These are phyloP conservation scores for Physeter macrocephalus DNA, from an alignment of 2,113 vertebrate species.

Conservation along the genomic window DNA sequence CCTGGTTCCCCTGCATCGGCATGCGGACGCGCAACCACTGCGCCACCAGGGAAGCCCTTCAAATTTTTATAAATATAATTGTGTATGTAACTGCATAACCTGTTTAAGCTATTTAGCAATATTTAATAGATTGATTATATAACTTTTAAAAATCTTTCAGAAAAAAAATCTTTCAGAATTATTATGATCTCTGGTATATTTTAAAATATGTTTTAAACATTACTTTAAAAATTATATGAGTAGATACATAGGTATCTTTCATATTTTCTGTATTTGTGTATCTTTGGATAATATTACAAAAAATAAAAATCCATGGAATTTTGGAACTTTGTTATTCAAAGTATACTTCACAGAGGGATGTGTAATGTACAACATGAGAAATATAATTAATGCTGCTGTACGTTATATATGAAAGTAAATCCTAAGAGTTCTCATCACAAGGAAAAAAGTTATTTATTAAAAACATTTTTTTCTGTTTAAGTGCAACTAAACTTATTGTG, in stretches of 20 bases:
- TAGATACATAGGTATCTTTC: background rate
- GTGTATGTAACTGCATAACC: background rate
- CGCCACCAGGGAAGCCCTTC: too few relatives aligned
- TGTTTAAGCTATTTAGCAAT: background rate
- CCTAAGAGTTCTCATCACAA: background rate
- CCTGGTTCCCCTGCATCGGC: too few relatives aligned
- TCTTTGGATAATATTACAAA: background rate
- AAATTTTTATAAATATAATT: background rate
- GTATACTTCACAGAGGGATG: background rate
- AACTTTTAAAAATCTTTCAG: background rate
- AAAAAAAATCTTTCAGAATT: background rate
- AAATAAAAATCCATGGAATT: background rate
- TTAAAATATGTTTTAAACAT: constrained; percentile 6
- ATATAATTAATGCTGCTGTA: background rate
- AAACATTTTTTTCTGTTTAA: background rate
- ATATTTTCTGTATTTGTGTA: background rate
- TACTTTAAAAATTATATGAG: background rate
- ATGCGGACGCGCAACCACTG: too few relatives aligned
- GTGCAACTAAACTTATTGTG: background rate
- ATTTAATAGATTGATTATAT: background rate
- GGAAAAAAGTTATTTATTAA: background rate
- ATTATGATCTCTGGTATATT: background rate
- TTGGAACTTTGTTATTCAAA: background rate
- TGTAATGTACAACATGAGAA: background rate
- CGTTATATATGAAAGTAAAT: background rate